These are phyloP conservation scores for Standfussiana lucernea DNA, from an alignment of 2,888 invertebrate species.

Conservation along the genomic window DNA sequence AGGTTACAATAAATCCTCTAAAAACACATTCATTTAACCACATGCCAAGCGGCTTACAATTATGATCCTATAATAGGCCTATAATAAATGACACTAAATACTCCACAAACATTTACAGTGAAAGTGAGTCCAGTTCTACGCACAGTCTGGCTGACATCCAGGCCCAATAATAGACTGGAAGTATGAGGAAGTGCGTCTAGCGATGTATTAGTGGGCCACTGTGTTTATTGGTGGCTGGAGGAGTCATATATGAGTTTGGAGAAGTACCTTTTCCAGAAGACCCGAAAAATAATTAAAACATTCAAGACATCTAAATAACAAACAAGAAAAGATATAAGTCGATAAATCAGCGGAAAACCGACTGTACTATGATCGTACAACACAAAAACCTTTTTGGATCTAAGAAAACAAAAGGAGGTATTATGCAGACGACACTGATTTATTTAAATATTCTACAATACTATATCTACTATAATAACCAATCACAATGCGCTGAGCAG, in stretches of 20 bases:
- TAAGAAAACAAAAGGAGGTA: background rate
- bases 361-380: background rate
- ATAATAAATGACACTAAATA: slow-evolving; percentile 1
- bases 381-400: background rate
- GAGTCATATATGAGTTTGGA: slow-evolving; percentile 4
- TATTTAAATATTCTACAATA: background rate
- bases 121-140: slow-evolving; percentile 60
- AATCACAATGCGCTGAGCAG: background rate
- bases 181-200: slow-evolving; percentile 79
- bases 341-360: background rate
- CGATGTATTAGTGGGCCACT: slow-evolving; percentile 41
- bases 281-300: fast-evolving
- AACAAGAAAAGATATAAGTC: too few species aligned
- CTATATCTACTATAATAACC: background rate
- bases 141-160: slow-evolving; percentile 76
- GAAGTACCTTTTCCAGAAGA: background rate
- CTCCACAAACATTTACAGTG: slow-evolving; percentile 52
- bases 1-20: background rate
- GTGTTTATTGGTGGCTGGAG: slow-evolving; percentile 31
- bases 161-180: slow-evolving; percentile 74
- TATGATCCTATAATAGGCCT: background rate
- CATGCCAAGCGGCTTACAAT: background rate
- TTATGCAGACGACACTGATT: background rate
- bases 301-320: background rate
- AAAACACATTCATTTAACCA: background rate